Evolutionary conservation across 2,113 vertebrate genomes (phyloP).

Genomic region (Paramormyrops kingsleyae): DNA sequence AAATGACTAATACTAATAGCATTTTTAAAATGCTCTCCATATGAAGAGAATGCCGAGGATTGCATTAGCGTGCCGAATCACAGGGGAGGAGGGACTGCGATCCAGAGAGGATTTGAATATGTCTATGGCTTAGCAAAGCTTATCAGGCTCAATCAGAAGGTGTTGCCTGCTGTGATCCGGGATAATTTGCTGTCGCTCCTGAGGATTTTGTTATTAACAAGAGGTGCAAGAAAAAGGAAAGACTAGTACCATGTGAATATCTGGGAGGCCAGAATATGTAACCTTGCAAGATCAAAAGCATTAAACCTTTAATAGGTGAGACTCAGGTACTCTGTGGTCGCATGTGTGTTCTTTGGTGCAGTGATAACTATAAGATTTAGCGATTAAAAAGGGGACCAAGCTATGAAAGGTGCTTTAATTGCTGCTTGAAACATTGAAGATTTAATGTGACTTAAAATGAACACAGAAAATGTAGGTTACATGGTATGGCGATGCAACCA

Average conservation of each 20-base stretch:
- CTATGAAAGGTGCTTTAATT: not conserved
- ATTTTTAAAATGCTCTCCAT: slow-evolving; percentile 1
- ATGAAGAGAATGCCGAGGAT: not conserved
- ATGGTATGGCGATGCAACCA: not conserved
- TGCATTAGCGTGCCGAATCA: slow-evolving; percentile 5
- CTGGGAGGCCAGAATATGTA: not conserved
- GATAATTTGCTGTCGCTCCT: slow-evolving; percentile 41
- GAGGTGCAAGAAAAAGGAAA: not conserved
- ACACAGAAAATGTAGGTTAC: not conserved
- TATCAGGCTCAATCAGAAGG: slow-evolving; percentile 27
- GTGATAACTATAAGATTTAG: not conserved
- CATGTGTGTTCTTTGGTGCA: not conserved
- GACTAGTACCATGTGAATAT: not conserved
- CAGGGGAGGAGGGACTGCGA: slow-evolving; percentile 14
- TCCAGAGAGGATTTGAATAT: slow-evolving; percentile 17
- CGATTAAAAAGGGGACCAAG: not conserved
- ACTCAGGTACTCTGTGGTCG: not conserved
- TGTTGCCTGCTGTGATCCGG: slow-evolving; percentile 31
- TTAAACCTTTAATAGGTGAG: not conserved
- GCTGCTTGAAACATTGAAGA: not conserved
- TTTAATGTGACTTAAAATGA: not conserved
- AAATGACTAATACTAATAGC: slow-evolving; percentile 6
- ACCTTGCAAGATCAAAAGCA: not conserved
- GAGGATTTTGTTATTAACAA: slow-evolving; percentile 45
- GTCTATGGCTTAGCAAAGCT: not conserved